Evolutionary conservation across 2,888 invertebrate species (phyloP), one percentile per base, ranked within the genome.

Genomic region (Ametastegia equiseti): DNA sequence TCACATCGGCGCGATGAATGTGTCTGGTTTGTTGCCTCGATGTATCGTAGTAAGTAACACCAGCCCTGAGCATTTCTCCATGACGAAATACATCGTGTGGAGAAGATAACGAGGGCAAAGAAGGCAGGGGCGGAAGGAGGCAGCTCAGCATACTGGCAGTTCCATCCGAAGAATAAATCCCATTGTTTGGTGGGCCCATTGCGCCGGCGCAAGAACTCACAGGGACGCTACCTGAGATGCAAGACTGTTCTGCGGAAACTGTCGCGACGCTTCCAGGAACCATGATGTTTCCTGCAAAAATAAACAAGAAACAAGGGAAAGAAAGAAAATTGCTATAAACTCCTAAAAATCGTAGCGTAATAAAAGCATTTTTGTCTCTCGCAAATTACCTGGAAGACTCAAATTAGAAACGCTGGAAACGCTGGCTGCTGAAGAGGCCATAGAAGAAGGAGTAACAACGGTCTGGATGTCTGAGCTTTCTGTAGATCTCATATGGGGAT

Each of bases 21-120:
- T 88, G 88, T 71, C 88, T 85, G 3, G 83, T 82, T 45, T 88
- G 88, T 60, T 89, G 88, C 60, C 88, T 87, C 9, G 88, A 84
- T 1, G 89, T 83, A 57, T 90, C 90, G 71, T 89, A 89, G 78
- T 90, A 89, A 19, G 87, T 87, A 79, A 90, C 87, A 11, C 89
- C 89, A 13, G 88, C 88, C 15, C 89, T 84, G 27, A 90, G 80
- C 84, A 89, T 87, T 83, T 89, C 89, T 6, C 88, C 86, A 79
- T 90, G 89, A 33, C 89, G 89, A 81, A 89, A 88, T 39, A 89
- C 85, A 80, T 90, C 89, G 82, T 90, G 89, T 0, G 89, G 85
- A 19, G 88, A 85, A n/a, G 88, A 86, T 4, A 89, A 83, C 15
- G 89, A 84, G 47, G 89, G 86, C 69, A 89, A 82, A 27, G 89